These are phyloP conservation scores for Fregetta grallaria DNA, from an alignment of 2,113 vertebrate species.

Conservation along the genomic window DNA sequence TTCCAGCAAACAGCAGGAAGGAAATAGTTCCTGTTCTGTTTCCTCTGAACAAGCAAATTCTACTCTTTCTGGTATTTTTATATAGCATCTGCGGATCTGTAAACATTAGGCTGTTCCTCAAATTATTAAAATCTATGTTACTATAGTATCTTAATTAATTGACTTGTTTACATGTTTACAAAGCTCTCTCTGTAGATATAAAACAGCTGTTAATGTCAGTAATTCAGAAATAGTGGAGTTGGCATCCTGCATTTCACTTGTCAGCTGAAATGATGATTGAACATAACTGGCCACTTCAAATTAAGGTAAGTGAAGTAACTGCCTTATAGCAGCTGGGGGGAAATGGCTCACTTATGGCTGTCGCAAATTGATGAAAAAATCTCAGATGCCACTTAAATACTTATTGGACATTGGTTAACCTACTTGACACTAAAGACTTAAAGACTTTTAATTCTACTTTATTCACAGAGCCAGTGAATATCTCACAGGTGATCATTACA, in stretches of 20 bases:
- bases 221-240: not conserved
- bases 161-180: not conserved
- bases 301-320: not conserved
- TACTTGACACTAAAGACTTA: not conserved
- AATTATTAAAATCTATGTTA: not conserved
- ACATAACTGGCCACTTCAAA: not conserved
- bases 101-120: not conserved
- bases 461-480: not conserved
- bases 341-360: not conserved
- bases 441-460: accelerated
- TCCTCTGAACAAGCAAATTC: not conserved
- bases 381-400: not conserved
- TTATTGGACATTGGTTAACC: not conserved
- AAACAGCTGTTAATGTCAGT: slow-evolving; percentile 9
- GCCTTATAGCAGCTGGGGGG: not conserved
- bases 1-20: not conserved
- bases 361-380: not conserved
- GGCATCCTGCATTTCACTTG: not conserved
- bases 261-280: not conserved
- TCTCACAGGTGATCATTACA: accelerated
- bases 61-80: not conserved
- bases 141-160: not conserved
- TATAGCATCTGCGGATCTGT: not conserved
- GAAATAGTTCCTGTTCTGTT: not conserved
- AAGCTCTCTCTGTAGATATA: not conserved